These are phyloP conservation scores for Chalcosyrphus nemorum DNA, from an alignment of 2,888 invertebrate species.

Conservation along the genomic window DNA sequence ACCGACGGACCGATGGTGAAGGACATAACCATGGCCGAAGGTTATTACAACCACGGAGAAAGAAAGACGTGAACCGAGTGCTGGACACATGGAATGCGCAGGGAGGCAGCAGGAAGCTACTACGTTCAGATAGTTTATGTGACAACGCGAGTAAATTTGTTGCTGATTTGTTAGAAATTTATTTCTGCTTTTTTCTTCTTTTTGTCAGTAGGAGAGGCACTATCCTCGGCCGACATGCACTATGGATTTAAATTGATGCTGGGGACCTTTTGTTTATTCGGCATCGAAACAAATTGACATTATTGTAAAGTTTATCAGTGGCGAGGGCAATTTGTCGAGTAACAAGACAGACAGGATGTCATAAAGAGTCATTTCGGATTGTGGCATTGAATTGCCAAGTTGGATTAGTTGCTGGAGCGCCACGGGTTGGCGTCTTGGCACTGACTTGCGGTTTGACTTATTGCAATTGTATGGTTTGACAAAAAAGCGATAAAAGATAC, in stretches of 20 bases:
- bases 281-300: constrained; percentile 42
- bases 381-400: constrained; percentile 27
- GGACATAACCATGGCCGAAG: constrained; percentile 60
- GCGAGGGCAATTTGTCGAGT: constrained; percentile 51
- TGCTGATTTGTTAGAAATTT: constrained; percentile 71
- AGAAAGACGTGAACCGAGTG: background rate
- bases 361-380: constrained; percentile 50
- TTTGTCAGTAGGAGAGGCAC: background rate
- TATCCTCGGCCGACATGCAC: background rate
- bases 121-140: constrained; percentile 63
- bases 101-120: constrained; percentile 33
- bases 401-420: constrained; percentile 9
- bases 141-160: constrained; percentile 69
- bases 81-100: background rate
- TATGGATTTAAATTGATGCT: constrained; percentile 15
- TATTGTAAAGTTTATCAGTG: constrained; percentile 30
- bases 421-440: constrained; percentile 3
- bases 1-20: constrained; percentile 38
- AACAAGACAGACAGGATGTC: constrained; percentile 46
- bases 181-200: no score
- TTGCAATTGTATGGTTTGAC: constrained; percentile 2
- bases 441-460: background rate
- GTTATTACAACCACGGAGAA: constrained; percentile 41
- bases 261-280: constrained; percentile 28
- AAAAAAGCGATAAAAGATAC: no score